Conservation (phyloP, 2,888 invertebrate species). For the Cosmopolites sordidus region DNA sequence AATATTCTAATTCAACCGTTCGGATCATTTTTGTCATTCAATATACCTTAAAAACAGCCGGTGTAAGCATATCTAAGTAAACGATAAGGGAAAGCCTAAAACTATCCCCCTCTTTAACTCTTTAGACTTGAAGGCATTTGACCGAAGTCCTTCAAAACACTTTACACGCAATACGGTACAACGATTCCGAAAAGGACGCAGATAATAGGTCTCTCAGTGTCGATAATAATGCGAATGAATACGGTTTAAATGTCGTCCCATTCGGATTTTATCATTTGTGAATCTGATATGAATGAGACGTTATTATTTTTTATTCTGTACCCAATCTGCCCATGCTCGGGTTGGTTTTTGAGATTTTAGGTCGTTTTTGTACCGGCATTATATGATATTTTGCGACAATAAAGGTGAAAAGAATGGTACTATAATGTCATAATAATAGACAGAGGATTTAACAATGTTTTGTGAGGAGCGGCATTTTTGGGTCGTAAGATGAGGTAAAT, state of each 20-base stretch:
- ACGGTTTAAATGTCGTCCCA: constrained; percentile 33
- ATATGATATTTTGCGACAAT: constrained; percentile 42
- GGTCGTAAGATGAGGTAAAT: too few relatives aligned
- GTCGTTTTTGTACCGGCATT: constrained; percentile 9
- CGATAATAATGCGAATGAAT: constrained; percentile 36
- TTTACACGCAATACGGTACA: constrained; percentile 22
- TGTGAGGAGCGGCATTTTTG: too few relatives aligned
- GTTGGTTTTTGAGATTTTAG: constrained; percentile 11
- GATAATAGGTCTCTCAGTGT: constrained; percentile 26
- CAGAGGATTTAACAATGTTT: constrained; percentile 30
- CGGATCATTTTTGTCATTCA: too few relatives aligned
- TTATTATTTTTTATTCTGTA: constrained; percentile 12
- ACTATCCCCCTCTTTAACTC: constrained; percentile 9
- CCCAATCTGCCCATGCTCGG: constrained; percentile 17
- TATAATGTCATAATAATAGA: background rate
- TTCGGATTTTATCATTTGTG: constrained; percentile 38
- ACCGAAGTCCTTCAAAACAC: constrained; percentile 35
- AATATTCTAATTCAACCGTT: too few relatives aligned
- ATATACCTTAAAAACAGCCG: too few relatives aligned
- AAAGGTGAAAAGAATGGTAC: constrained; percentile 34
- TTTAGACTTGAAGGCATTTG: constrained; percentile 29
- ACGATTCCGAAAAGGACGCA: constrained; percentile 14
- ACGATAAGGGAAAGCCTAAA: constrained; percentile 15
- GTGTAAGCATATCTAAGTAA: background rate
- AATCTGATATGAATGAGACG: constrained; percentile 33